Percentiles rank a stretch among this genome's conserved stretches.
phyloP scores from a whole-genome alignment of 2,113 vertebrate species.

The Ovibos moschatus region DNA sequence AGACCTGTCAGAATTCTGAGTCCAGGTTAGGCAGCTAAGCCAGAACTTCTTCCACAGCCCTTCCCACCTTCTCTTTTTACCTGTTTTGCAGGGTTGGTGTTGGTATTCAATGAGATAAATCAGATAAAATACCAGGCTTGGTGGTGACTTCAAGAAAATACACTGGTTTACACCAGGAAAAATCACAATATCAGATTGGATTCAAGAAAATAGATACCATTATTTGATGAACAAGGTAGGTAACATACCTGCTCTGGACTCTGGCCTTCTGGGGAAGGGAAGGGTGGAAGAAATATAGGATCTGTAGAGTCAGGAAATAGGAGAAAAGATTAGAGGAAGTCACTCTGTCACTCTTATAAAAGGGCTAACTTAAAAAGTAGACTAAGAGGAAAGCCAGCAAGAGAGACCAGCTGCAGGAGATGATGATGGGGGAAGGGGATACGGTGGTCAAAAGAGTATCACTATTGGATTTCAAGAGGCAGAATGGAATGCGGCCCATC shows the following conservation, averaged over 20 bases:
- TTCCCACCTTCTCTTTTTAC: neutral
- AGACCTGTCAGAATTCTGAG: neutral
- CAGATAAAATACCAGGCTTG: neutral
- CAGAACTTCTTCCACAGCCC: too few relatives aligned
- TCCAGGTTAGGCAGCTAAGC: neutral
- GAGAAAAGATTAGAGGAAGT: neutral
- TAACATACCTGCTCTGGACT: neutral
- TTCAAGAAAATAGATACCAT: neutral
- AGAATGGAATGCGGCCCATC: slow-evolving; percentile 24
- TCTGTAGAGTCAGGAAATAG: neutral
- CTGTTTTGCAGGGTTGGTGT: neutral
- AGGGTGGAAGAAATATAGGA: neutral
- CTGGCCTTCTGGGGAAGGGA: neutral
- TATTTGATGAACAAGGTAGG: neutral
- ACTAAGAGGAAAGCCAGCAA: neutral
- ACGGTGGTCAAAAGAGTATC: neutral
- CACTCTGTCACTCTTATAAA: neutral
- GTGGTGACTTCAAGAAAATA: neutral
- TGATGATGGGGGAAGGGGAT: neutral
- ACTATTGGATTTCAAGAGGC: slow-evolving; percentile 19
- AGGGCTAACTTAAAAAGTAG: neutral
- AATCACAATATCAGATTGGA: neutral
- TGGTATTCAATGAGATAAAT: neutral
- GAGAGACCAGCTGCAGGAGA: neutral
- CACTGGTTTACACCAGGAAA: neutral